Evolutionary conservation across 2,888 invertebrate genomes (phyloP), one percentile per base, ranked within the genome.

Genomic region (Ferrisia virgata): DNA sequence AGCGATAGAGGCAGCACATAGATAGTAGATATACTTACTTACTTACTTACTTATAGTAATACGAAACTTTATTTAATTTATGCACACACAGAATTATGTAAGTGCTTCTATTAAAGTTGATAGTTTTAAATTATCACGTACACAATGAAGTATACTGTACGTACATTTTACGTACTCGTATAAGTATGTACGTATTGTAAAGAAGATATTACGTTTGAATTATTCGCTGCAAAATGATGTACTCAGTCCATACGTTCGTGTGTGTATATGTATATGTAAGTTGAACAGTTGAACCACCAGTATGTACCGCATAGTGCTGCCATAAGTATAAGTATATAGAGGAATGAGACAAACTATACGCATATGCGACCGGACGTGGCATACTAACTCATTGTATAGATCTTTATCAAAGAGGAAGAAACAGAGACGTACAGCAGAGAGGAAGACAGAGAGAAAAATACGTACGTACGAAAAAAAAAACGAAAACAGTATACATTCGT

Each of bases 31-130:
- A 11, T 22, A 22, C 22, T 18, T n/a, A n/a, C n/a, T n/a, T n/a
- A n/a, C n/a, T n/a, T 39, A 11, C 39, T 8, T 39, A 39, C 39
- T 9, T 31, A 72, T 5, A 76, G 72, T 76, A 76, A 76, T 76
- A 76, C 72, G 72, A 76, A 76, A 76, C 33, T 76, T 76, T 76
- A 76, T 76, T 76, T 76, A 76, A 76, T 76, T 76, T 76, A 76
- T 76, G 72, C 72, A 76, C 72, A 76, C 36, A 76, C 36, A 18
- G 72, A 76, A 76, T 76, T 76, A 76, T 76, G 72, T 76, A 76
- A 76, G 72, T 76, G 72, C 72, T 76, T 76, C 72, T 76, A 76
- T 76, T 76, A 76, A 36, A 36, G 72, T 76, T 76, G 72, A 76
- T 76, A 76, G 72, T 76, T 76, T 76, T 76, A 76, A 76, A 76